phyloP scores from a whole-genome alignment of 2,797 vertebrate genomes.

The Antrozous pallidus region DNA sequence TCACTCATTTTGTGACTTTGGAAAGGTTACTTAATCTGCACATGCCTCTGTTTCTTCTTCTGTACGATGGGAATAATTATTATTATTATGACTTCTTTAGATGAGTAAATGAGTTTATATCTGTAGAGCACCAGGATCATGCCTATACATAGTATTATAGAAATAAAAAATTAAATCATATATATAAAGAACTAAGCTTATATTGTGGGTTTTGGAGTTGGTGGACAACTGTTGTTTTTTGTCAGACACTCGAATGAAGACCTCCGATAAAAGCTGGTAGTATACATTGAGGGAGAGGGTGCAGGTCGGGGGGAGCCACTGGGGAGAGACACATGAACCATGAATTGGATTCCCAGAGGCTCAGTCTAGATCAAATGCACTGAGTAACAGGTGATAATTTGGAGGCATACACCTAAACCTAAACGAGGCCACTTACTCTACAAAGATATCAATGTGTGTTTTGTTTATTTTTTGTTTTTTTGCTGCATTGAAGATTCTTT shows the following conservation, averaged over 20 bases:
- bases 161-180: neutral
- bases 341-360: neutral
- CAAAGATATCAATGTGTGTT: neutral
- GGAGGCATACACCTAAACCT: neutral
- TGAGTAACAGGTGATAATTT: neutral
- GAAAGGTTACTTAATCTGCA: neutral
- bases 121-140: neutral
- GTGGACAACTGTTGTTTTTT: neutral
- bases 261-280: neutral
- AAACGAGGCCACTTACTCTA: neutral
- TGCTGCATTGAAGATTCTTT: neutral
- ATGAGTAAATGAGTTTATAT: neutral
- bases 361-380: neutral
- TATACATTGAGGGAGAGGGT: neutral
- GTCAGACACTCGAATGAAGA: neutral
- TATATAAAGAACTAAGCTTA: neutral
- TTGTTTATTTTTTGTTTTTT: neutral
- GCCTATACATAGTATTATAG: neutral
- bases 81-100: neutral
- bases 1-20: neutral
- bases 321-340: neutral
- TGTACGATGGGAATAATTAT: neutral
- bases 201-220: neutral
- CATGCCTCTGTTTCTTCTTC: neutral
- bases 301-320: rapidly evolving